Conservation (phyloP, 1,140 invertebrate genomes). For the Drosophila insularis region DNA sequence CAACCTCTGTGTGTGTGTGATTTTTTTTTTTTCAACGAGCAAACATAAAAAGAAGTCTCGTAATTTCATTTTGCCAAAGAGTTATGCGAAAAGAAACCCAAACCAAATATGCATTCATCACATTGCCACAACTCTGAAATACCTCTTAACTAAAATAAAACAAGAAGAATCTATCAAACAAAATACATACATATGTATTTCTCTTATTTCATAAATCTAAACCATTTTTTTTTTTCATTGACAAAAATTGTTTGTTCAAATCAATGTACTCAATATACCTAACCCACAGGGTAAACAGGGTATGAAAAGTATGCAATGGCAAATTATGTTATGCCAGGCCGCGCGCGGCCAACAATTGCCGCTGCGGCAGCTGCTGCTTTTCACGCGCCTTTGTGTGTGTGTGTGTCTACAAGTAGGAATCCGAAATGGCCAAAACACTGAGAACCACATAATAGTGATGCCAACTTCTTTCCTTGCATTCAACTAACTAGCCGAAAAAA, state of each 20-base stretch:
- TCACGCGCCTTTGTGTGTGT: slow-evolving; percentile 10
- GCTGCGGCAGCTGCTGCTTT: background rate
- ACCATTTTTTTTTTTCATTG: no score
- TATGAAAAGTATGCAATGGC: slow-evolving; percentile 66
- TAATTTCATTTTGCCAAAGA: slow-evolving; percentile 66
- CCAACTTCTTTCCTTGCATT: background rate
- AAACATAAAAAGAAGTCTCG: slow-evolving; percentile 59
- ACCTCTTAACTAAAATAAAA: slow-evolving; percentile 8
- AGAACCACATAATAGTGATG: slow-evolving; percentile 16
- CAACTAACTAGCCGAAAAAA: background rate
- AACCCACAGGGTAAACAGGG: background rate
- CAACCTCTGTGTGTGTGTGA: background rate
- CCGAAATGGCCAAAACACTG: slow-evolving; percentile 27
- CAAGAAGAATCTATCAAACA: no score
- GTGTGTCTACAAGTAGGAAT: slow-evolving; percentile 31
- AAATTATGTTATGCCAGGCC: slow-evolving; percentile 63
- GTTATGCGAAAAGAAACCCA: slow-evolving; percentile 3
- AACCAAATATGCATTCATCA: background rate
- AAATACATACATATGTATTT: no score
- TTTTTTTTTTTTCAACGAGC: background rate
- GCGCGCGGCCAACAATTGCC: background rate
- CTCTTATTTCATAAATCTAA: no score
- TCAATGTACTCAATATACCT: no score
- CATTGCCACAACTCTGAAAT: slow-evolving; percentile 4
- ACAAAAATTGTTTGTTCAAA: no score